Conservation (phyloP, 2,797 vertebrate genomes). For the Meda fulgida region DNA sequence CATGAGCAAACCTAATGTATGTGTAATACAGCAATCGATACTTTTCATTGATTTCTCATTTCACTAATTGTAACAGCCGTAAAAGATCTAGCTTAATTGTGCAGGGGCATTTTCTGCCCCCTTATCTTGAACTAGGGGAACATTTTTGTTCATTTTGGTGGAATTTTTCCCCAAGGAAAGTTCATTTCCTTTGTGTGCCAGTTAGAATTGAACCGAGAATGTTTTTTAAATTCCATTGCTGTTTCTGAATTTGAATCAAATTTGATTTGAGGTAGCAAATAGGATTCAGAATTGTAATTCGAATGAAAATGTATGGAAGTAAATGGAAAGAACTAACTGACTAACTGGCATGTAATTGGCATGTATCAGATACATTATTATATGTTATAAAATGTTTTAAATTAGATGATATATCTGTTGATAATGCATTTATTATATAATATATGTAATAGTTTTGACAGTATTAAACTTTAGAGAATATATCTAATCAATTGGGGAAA, state of each 20-base stretch:
- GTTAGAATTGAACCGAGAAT: not conserved
- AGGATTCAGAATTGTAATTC: not conserved
- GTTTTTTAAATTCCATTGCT: not conserved
- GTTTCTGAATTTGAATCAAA: constrained; percentile 12
- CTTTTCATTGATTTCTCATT: not conserved
- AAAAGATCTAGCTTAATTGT: not conserved
- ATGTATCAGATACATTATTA: not conserved
- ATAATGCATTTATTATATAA: not conserved
- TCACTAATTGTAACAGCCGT: not conserved
- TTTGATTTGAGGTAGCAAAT: not conserved
- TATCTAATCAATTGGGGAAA: not conserved
- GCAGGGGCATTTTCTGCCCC: not conserved
- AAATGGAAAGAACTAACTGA: not conserved
- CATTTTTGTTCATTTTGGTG: not conserved
- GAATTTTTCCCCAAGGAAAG: no score
- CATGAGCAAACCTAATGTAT: not conserved
- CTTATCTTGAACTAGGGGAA: not conserved
- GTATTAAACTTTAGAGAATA: not conserved
- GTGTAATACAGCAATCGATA: not conserved
- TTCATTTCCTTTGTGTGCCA: not conserved
- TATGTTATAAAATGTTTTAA: not conserved
- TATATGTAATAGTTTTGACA: not conserved
- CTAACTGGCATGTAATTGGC: no score
- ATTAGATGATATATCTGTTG: not conserved
- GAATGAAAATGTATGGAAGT: not conserved